Percentiles rank a stretch among this genome's conserved stretches.
These are phyloP conservation scores for Psittacula echo DNA, from an alignment of 2,797 vertebrate genomes.

Conservation along the genomic window DNA sequence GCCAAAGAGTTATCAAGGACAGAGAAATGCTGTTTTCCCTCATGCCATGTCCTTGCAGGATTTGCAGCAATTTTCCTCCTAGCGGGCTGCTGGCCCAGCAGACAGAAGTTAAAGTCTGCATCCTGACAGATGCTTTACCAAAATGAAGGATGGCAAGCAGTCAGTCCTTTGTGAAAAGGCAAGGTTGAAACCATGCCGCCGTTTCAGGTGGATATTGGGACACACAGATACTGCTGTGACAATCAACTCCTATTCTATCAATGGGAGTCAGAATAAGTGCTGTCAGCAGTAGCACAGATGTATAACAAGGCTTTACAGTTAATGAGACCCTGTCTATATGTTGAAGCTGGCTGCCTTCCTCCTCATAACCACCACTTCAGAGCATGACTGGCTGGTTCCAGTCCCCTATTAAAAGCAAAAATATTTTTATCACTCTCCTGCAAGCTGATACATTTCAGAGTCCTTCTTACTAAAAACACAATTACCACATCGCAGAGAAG, in stretches of 20 bases:
- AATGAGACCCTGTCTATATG: not conserved
- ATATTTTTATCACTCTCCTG: not conserved
- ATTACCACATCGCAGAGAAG: not conserved
- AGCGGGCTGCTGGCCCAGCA: not conserved
- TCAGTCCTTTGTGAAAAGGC: too few relatives aligned
- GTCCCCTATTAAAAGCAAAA: not conserved
- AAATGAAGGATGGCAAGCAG: not conserved
- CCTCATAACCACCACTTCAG: not conserved
- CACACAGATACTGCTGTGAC: not conserved
- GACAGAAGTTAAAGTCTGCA: not conserved
- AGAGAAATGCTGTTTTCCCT: not conserved
- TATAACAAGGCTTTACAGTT: not conserved
- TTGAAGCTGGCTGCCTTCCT: not conserved
- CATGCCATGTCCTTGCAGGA: not conserved
- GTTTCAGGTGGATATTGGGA: not conserved
- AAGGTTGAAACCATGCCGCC: not conserved
- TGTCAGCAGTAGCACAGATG: not conserved
- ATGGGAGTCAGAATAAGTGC: not conserved
- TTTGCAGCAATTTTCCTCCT: not conserved
- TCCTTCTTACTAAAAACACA: not conserved
- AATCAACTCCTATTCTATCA: not conserved
- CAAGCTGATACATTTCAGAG: not conserved
- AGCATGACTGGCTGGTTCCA: not conserved
- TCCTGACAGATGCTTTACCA: accelerated
- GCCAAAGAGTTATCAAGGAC: not conserved